phyloP scores from a whole-genome alignment of 2,113 vertebrate genomes.

The Pampusana beccarii region DNA sequence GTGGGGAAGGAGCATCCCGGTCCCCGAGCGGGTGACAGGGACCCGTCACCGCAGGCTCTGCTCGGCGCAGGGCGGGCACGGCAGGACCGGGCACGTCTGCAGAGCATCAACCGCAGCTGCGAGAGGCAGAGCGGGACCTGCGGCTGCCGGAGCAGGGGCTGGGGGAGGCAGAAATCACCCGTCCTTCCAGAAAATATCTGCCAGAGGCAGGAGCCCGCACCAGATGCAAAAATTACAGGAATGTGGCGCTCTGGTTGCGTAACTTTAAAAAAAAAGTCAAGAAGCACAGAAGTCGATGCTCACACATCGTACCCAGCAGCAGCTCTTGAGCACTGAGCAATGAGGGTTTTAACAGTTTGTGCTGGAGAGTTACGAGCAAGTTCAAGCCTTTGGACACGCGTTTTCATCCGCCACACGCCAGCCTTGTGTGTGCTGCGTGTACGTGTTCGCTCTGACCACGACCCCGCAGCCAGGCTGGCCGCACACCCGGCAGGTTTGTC shows the following conservation, averaged over 20 bases:
- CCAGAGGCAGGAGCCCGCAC: background rate
- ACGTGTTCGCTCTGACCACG: background rate
- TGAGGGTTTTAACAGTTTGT: background rate
- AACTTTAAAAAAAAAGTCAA: background rate
- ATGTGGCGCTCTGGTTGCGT: background rate
- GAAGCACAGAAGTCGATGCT: background rate
- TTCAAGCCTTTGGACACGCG: background rate
- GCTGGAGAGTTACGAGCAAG: background rate
- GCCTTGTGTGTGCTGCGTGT: rapidly evolving
- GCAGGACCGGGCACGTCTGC: background rate
- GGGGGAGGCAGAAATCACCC: background rate
- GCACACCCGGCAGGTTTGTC: background rate
- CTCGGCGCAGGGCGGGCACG: too few relatives aligned
- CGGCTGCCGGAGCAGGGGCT: background rate
- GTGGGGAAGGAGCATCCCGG: background rate
- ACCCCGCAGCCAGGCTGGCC: background rate
- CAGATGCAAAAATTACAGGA: constrained; percentile 1
- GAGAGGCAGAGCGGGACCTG: background rate
- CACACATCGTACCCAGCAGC: background rate
- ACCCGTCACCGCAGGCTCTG: too few relatives aligned
- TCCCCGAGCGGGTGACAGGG: too few relatives aligned
- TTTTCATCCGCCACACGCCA: background rate
- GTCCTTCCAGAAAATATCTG: background rate
- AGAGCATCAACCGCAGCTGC: background rate
- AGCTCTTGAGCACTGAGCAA: background rate